Conservation (phyloP, 92 coral and sea anemone genomes). For the Actinostola sp. region DNA sequence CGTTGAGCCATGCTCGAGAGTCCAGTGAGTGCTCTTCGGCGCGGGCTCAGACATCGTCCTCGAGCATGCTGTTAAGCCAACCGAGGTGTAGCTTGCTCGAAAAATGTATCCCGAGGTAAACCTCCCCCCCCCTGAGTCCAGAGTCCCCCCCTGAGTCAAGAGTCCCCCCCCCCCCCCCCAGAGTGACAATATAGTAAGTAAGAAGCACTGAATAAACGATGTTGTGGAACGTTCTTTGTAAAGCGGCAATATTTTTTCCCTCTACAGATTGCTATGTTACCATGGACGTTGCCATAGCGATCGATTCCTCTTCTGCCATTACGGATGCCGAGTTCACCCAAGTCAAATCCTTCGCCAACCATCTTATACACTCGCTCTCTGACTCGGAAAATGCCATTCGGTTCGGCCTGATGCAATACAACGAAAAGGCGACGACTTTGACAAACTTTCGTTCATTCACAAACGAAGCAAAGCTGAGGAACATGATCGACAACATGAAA, state of each 20-base stretch:
- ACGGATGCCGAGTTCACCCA: slow-evolving; percentile 52
- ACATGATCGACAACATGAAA: slow-evolving; percentile 40
- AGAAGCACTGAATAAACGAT: no score
- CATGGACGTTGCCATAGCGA: slow-evolving; percentile 76
- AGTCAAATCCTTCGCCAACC: slow-evolving; percentile 58
- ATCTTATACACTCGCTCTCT: slow-evolving; percentile 54
- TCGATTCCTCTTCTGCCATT: slow-evolving; percentile 53
- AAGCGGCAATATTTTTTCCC: background rate
- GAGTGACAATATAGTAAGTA: background rate
- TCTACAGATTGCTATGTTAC: slow-evolving; percentile 67
- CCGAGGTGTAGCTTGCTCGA: no score
- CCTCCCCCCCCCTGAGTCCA: no score
- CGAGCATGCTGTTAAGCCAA: no score
- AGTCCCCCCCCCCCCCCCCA: no score
- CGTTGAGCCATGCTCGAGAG: no score
- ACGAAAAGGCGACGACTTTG: slow-evolving; percentile 49
- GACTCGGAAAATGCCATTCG: slow-evolving; percentile 72
- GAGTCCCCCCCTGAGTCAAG: no score
- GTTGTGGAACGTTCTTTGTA: no score
- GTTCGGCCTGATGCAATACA: slow-evolving; percentile 68
- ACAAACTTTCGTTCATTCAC: slow-evolving; percentile 52
- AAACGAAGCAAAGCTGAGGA: slow-evolving; percentile 48
- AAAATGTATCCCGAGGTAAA: no score
- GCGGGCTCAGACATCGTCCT: no score
- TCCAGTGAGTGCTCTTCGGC: no score